Conservation (phyloP, 2,888 invertebrate genomes). For the Cryptosula pallasiana region DNA sequence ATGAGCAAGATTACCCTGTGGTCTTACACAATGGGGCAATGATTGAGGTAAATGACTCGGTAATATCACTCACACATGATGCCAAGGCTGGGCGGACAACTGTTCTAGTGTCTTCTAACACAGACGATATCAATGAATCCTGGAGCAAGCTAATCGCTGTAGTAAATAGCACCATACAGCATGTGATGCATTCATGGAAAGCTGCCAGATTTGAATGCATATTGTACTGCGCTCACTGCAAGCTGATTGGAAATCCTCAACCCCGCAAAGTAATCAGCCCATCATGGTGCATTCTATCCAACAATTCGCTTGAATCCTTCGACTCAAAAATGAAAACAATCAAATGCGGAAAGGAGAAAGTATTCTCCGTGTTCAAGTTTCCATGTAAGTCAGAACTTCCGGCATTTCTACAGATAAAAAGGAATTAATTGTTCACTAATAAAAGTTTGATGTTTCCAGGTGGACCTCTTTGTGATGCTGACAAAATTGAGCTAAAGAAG, state of each 20-base stretch:
- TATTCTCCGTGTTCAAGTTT: too few relatives aligned
- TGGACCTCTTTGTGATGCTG: too few relatives aligned
- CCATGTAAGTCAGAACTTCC: too few relatives aligned
- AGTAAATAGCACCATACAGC: neutral
- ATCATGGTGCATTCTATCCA: neutral
- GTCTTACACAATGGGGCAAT: neutral
- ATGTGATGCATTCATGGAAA: neutral
- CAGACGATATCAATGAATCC: neutral
- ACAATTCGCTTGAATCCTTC: too few relatives aligned
- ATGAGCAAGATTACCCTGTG: neutral
- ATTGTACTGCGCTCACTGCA: neutral
- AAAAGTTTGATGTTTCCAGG: too few relatives aligned
- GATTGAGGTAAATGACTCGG: neutral
- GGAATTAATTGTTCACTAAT: too few relatives aligned
- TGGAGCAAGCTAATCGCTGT: neutral
- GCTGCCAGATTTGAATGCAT: neutral
- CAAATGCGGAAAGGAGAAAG: too few relatives aligned
- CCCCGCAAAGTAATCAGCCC: neutral
- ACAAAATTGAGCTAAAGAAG: too few relatives aligned
- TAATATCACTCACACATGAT: neutral
- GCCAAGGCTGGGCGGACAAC: neutral
- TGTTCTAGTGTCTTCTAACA: neutral
- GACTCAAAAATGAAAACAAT: too few relatives aligned
- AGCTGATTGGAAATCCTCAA: neutral
- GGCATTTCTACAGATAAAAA: too few relatives aligned